Evolutionary conservation across 64 coral and sea anemone genomes (phyloP).

Genomic region (Stichodactyla mertensii): DNA sequence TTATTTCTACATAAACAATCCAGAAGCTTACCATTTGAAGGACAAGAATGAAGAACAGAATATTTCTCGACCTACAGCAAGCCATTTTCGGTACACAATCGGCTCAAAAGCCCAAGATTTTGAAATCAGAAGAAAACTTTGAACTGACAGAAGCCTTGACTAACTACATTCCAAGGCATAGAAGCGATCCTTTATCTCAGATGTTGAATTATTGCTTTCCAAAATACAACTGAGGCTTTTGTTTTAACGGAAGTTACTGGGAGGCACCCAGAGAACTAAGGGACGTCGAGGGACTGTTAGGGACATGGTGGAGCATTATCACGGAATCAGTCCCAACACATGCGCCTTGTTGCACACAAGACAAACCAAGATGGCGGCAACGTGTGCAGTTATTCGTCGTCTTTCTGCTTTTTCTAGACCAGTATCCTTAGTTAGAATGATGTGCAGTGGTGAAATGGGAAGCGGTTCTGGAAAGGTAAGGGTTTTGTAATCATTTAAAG

Average conservation of each 20-base stretch:
- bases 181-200: neutral
- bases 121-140: neutral
- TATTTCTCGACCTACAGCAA: conserved; percentile 65
- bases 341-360: neutral
- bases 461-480: conserved; percentile 81
- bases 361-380: conserved; percentile 9
- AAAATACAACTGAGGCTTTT: conserved; percentile 2
- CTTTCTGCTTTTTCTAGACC: conserved; percentile 16
- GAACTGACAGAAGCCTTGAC: neutral
- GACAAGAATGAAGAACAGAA: conserved; percentile 71
- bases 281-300: neutral
- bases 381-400: conserved; percentile 9
- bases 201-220: neutral
- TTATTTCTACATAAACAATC: neutral
- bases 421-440: conserved; percentile 33
- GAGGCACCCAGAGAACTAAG: conserved; percentile 7
- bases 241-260: conserved; percentile 1
- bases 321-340: neutral
- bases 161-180: conserved; percentile 8
- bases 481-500: neutral
- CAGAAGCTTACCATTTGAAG: conserved; percentile 67
- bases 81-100: conserved; percentile 25
- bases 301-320: neutral
- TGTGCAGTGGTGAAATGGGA: conserved; percentile 68
- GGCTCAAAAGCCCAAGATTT: neutral